A percentile compares a stretch with the other conserved stretches of the same genome.
Evolutionary conservation across 2,797 vertebrate species (phyloP).

Genomic region (Staurois parvus): DNA sequence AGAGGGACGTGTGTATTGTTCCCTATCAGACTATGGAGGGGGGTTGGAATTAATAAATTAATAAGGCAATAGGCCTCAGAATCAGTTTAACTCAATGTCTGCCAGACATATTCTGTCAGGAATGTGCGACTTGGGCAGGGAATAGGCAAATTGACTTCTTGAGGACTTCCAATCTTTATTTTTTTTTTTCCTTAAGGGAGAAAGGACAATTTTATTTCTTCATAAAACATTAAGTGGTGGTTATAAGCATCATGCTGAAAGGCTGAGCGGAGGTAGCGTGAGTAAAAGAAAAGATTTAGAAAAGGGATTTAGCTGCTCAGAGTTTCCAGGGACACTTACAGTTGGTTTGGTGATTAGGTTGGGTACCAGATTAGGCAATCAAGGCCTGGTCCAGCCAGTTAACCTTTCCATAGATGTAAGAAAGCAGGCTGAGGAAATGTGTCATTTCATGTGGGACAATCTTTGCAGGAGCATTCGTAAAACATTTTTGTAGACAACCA

Average conservation of each 20-base stretch:
- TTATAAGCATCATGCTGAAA: background rate
- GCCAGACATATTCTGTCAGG: constrained; percentile 30
- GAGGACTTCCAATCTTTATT: too few species aligned
- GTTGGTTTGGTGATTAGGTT: background rate
- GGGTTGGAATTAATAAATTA: constrained; percentile 51
- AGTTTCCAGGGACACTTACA: background rate
- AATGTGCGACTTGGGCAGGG: background rate
- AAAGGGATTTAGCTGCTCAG: background rate
- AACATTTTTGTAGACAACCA: too few species aligned
- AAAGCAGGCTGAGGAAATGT: too few species aligned
- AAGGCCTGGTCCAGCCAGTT: too few species aligned
- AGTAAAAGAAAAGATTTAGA: background rate
- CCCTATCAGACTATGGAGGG: constrained; percentile 58
- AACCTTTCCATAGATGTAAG: too few species aligned
- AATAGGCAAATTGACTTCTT: background rate
- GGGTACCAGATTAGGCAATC: background rate
- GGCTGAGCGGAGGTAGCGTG: background rate
- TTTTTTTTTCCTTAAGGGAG: too few species aligned
- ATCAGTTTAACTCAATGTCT: constrained; percentile 53
- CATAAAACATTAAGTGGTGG: background rate
- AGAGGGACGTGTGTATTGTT: constrained; percentile 60
- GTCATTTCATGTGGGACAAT: too few species aligned
- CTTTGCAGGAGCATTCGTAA: too few species aligned
- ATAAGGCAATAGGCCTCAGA: constrained; percentile 50
- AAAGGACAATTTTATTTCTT: background rate